Evolutionary conservation across 2,797 vertebrate species (phyloP), one percentile per base, ranked within the genome.

Genomic region (Muraenolepis orangiensis): DNA sequence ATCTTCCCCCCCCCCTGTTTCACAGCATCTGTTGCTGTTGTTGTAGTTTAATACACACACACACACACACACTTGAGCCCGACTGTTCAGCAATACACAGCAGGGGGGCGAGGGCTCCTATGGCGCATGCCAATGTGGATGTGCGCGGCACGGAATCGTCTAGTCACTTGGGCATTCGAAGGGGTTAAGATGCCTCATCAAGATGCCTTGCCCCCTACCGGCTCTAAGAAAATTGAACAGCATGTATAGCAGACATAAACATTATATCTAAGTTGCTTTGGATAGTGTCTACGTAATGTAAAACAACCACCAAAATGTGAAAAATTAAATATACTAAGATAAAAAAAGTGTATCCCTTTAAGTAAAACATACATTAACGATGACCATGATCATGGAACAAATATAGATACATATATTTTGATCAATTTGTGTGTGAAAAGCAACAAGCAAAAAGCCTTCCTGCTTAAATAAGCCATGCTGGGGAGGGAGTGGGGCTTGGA

Each of bases 401-500:
- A 16, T 46, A 51, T 51, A 18, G 46, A 20, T 51, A 1, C 46
- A 18, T 51, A 51, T 51, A 51, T 51, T 51, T 51, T 20, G 46
- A 51, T 16, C 14, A 3, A 5, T 68, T 29, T 68, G 29, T 32
- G 28, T 68, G 28, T 13, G 20, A 34, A 34, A 34, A 51, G n/a
- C 46, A 20, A n/a, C 46, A 51, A 51, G 6, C 46, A 4, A 34
- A 34, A 34, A 34, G 3, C 8, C 32, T 51, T 16, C 46, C 18
- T 18, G 46, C 46, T 51, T 18, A 51, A 18, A 42, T 14, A 12
- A 12, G 16, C 40, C 18, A 12, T 32, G 28, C 32, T 14, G 28
- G n/a, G n/a, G 16, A 66, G 23, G 74, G 70, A 78, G 80, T 82
- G 72, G 79, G 85, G 81, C 85, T 87, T 85, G 78, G 81, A 88